Conservation (phyloP, 2,113 vertebrate species). For the Tretioscincus oriximinensis region DNA sequence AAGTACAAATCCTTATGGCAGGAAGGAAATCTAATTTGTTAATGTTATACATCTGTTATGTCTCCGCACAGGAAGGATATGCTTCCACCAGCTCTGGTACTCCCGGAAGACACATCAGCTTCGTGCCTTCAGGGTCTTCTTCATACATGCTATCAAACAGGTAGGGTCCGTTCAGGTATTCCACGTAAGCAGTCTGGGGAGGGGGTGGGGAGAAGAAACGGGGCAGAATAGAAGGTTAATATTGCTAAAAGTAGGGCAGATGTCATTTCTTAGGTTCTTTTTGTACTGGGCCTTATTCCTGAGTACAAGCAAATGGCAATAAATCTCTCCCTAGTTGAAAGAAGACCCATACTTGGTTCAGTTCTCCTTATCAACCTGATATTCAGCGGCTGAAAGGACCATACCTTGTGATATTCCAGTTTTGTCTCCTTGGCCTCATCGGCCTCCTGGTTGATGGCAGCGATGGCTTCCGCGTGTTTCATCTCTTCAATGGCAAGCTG, state of each 20-base stretch:
- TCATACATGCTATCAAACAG: slow-evolving; percentile 82
- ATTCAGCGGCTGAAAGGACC: slow-evolving; percentile 12
- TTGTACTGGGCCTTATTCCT: slow-evolving; percentile 4
- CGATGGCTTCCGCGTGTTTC: slow-evolving; percentile 63
- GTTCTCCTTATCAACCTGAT: slow-evolving; percentile 3
- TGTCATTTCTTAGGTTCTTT: slow-evolving; percentile 9
- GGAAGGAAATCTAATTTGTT: not conserved
- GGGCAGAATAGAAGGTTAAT: slow-evolving; percentile 15
- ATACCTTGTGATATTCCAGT: slow-evolving; percentile 79
- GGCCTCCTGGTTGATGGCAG: slow-evolving; percentile 52
- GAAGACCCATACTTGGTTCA: slow-evolving; percentile 20
- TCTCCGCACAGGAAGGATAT: slow-evolving; percentile 83
- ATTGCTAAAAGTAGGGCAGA: not conserved
- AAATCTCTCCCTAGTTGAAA: slow-evolving; percentile 39
- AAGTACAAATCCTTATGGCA: not conserved
- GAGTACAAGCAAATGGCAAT: slow-evolving; percentile 11
- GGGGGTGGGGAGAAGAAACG: slow-evolving; percentile 31
- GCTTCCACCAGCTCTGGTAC: slow-evolving; percentile 71
- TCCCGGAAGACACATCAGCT: slow-evolving; percentile 73
- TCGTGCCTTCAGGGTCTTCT: slow-evolving; percentile 78
- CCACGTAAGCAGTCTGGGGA: slow-evolving; percentile 85
- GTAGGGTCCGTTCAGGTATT: slow-evolving; percentile 79
- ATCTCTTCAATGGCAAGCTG: slow-evolving; percentile 66
- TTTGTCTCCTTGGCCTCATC: slow-evolving; percentile 58
- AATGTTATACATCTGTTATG: not conserved